A percentile compares a stretch with the other conserved stretches of the same genome.
phyloP scores from a whole-genome alignment of 2,113 vertebrate genomes.

The Pterocles burchelli region DNA sequence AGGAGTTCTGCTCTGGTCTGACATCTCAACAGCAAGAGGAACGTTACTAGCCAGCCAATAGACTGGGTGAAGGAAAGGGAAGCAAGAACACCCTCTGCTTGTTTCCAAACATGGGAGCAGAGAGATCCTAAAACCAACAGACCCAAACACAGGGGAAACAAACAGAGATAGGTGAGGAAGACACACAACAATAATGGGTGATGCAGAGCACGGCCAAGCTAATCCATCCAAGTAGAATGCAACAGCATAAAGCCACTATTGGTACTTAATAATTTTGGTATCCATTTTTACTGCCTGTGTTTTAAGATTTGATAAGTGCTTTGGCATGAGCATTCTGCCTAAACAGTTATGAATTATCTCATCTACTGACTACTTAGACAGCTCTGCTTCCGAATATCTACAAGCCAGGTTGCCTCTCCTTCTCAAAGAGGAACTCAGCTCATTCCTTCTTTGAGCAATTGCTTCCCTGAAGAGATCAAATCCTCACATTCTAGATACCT shows the following conservation, averaged over 20 bases:
- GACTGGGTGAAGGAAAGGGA: background rate
- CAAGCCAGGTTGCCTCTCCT: background rate
- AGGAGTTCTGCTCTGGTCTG: background rate
- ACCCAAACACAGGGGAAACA: background rate
- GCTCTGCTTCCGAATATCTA: background rate
- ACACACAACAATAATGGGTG: background rate
- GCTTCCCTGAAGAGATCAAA: background rate
- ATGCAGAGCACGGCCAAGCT: background rate
- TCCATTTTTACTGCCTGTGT: background rate
- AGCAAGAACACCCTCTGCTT: background rate
- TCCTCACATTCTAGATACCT: background rate
- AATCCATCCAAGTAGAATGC: background rate
- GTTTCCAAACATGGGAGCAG: background rate
- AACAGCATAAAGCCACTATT: background rate
- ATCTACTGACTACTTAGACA: background rate
- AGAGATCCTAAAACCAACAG: background rate
- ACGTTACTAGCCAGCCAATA: background rate
- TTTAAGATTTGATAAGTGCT: background rate
- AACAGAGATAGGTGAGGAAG: background rate
- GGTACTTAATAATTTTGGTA: background rate
- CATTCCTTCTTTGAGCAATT: background rate
- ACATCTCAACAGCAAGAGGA: background rate
- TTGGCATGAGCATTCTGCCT: background rate
- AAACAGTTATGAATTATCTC: background rate
- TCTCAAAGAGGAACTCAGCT: background rate